A percentile compares a stretch with the other conserved stretches of the same genome.
These are phyloP conservation scores for Epizoanthus fatuus DNA, from an alignment of 92 coral and sea anemone genomes.

Conservation along the genomic window DNA sequence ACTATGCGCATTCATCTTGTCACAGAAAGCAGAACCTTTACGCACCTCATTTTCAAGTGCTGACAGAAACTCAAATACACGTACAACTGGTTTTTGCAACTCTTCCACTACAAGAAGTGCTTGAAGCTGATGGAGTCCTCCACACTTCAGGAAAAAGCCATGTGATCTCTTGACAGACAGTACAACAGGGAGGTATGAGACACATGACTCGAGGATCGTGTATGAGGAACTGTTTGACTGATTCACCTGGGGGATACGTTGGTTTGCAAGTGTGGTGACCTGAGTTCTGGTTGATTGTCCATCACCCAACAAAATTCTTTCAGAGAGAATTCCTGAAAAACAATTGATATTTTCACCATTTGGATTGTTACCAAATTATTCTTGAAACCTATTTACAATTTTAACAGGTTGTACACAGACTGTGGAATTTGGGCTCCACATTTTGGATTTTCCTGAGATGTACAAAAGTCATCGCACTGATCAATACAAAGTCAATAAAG, in stretches of 20 bases:
- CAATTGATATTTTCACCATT: not conserved
- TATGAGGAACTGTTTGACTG: conserved; percentile 30
- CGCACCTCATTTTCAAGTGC: conserved; percentile 67
- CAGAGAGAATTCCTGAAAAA: conserved; percentile 23
- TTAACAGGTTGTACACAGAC: too few relatives aligned
- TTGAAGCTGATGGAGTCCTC: conserved; percentile 84
- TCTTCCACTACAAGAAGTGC: conserved; percentile 72
- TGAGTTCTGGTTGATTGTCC: too few relatives aligned
- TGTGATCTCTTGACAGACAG: conserved; percentile 70
- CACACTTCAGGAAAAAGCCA: conserved; percentile 79
- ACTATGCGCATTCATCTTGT: not conserved
- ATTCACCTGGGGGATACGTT: not conserved
- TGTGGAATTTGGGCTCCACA: too few relatives aligned
- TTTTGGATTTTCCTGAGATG: too few relatives aligned
- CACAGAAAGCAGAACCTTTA: conserved; percentile 1
- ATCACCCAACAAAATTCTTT: not conserved
- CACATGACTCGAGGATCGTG: conserved; percentile 71
- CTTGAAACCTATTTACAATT: too few relatives aligned
- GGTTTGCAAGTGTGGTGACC: not conserved
- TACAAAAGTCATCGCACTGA: too few relatives aligned
- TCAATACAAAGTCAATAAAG: too few relatives aligned
- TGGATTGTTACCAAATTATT: not conserved
- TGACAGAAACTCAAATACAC: conserved; percentile 78
- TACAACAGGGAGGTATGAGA: conserved; percentile 68
- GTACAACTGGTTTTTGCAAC: conserved; percentile 79